Base-by-base conservation (phyloP, 2,113 vertebrate genomes). In the Brachirus orientalis region DNA sequence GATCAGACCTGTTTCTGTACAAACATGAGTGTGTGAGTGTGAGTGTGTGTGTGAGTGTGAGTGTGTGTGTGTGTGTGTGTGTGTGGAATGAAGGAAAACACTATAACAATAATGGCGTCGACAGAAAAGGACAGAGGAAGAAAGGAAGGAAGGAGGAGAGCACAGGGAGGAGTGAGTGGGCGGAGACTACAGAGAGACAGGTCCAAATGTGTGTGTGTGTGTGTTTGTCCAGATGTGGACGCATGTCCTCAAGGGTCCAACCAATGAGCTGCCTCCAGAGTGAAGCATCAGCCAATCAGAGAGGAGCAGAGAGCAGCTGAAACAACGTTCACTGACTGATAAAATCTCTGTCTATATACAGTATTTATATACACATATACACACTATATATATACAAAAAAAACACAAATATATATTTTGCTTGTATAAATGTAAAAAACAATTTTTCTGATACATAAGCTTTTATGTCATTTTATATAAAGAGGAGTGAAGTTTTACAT, bases 1-100 rank as follows among this genome's bases (percentile, higher is more conserved):
- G 52, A 55, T 55, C 81, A 47, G 57, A 84, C 82, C 77, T 48
- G 82, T 80, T 80, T 58, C 53, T 77, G 44, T 54, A 45, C 72
- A 80, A 73, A 84, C 72, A 65, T 2, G 5, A 14, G 13, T 36
- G 22, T 13, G 28, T 56, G 45, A 40, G 44, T 43, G 52, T 44
- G 35, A 46, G 17, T 48, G 37, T 43, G 54, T 44, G 38, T 16
- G 37, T 47, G 13, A n/a, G 40, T 22, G 13, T 38, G 57, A n/a
- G 52, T 44, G 35, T 52, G 17, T 48, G 37, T 43, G 54, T 44
- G 38, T 16, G 37, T 47, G 13, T 22, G 40, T 22, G 13, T 38
- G 57, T 53, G 56, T 40, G 16, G 40, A 43, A 43, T 43, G 40
- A 13, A 43, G 14, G 14, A 43, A 43, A 40, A 40, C 8, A 40